Percentiles rank a stretch among this genome's conserved stretches.
Evolutionary conservation across 2,888 invertebrate species (phyloP).

Genomic region (Phyto melanocephala): DNA sequence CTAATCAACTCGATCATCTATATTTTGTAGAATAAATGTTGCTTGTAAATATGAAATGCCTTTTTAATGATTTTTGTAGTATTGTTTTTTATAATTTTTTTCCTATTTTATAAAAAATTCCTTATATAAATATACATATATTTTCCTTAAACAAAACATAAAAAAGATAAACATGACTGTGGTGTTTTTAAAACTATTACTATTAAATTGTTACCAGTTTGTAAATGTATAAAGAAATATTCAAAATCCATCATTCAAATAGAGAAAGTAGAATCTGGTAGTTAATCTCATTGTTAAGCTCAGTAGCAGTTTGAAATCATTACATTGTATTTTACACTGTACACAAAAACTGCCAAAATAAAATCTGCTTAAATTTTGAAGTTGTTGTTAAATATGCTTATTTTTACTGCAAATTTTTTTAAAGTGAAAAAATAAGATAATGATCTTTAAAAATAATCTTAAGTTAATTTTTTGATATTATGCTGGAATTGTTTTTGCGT

Average conservation of each 20-base stretch:
- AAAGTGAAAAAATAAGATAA: neutral
- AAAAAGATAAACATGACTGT: conserved; percentile 70
- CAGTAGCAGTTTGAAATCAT: conserved; percentile 32
- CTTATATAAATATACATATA: conserved; percentile 27
- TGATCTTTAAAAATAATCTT: conserved; percentile 21
- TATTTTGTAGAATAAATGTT: conserved; percentile 51
- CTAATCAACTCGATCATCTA: conserved; percentile 40
- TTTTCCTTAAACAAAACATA: conserved; percentile 48
- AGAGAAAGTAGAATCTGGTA: conserved; percentile 41
- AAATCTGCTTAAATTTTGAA: conserved; percentile 60
- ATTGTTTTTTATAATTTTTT: conserved; percentile 48
- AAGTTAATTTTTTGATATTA: conserved; percentile 34
- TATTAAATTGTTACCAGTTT: conserved; percentile 55
- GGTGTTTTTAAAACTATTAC: conserved; percentile 75
- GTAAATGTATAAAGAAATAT: conserved; percentile 18
- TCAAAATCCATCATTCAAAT: conserved; percentile 22
- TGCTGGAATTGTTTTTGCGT: conserved; percentile 42
- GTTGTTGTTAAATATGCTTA: conserved; percentile 62
- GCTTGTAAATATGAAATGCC: conserved; percentile 60
- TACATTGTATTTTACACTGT: conserved; percentile 41
- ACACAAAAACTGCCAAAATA: conserved; percentile 2
- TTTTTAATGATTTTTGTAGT: conserved; percentile 46
- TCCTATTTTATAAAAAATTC: conserved; percentile 58
- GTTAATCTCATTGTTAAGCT: conserved; percentile 25
- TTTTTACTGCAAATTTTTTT: conserved; percentile 16